Base-by-base conservation (phyloP, 2,797 vertebrate genomes). In the Leptodactylus fallax region DNA sequence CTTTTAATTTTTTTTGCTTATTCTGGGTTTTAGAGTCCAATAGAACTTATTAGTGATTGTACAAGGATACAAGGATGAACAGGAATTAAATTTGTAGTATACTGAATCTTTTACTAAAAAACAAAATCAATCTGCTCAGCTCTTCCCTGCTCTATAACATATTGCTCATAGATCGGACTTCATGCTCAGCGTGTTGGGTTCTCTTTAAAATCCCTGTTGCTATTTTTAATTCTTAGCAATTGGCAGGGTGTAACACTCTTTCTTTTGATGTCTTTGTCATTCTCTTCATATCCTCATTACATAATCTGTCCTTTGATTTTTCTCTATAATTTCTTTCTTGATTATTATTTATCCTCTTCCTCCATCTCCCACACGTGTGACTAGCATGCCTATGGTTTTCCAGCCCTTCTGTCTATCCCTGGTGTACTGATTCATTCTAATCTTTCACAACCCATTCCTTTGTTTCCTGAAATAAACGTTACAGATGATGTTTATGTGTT, bases 281-380 rank as follows among this genome's bases (percentile, higher is more conserved):
- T 16, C 55, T 61, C 13, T 56, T 79, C 4, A 49, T 56, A 25
- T n/a, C 36, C 79, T 80, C 56, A 11, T 61, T 45, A 80, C 19
- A 36, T 58, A 58, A 79, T 36, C 25, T 47, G 12, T 1, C 9
- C 71, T 5, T 74, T 49, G n/a, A n/a, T n/a, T n/a, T n/a, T n/a
- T n/a, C n/a, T n/a, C n/a, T n/a, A n/a, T 45, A 3, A 21, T 51
- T 23, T 77, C 11, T 53, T 8, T 19, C 49, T 7, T 23, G 4
- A 77, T 53, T 23, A n/a, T 74, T 19, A 81, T 61, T 47, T 61
- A 60, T 81, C 36, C 19, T 60, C 7, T 81, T 49, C 27, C 36
- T 81, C 16, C 56, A 63, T n/a, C 58, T 61, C 58, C 36, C 17
- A 45, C 79, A 81, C 58, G 27, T 81, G 56, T 81, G 19, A 81